phyloP scores from a whole-genome alignment of 2,797 vertebrate species.

The Sebastes vulpes region DNA sequence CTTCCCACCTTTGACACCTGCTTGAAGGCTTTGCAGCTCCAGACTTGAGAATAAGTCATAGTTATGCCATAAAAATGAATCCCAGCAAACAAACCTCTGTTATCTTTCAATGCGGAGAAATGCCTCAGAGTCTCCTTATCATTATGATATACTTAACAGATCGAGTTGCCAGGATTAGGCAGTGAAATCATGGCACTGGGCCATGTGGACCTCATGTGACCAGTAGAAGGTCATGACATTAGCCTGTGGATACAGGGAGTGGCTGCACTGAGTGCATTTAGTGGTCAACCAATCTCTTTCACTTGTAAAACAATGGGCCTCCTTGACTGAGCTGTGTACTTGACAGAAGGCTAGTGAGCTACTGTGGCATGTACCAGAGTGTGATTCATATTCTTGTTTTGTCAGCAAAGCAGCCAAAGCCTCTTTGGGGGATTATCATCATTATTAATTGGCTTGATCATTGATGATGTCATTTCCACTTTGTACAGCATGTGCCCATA shows the following conservation, averaged over 20 bases:
- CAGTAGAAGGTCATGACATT: slow-evolving; percentile 59
- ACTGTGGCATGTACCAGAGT: slow-evolving; percentile 2
- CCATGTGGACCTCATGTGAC: slow-evolving; percentile 68
- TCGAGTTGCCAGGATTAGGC: slow-evolving; percentile 11
- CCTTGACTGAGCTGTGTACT: slow-evolving; percentile 39
- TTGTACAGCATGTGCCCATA: background rate
- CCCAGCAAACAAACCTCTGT: background rate
- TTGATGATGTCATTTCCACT: slow-evolving; percentile 44
- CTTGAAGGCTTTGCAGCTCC: background rate
- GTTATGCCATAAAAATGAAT: background rate
- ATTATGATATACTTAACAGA: background rate
- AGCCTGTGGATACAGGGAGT: slow-evolving; percentile 39
- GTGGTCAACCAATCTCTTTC: slow-evolving; percentile 49
- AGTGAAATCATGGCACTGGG: slow-evolving; percentile 39
- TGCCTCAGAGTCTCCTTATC: background rate
- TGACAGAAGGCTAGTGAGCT: slow-evolving; percentile 22
- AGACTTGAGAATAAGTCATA: background rate
- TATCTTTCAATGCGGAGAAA: background rate
- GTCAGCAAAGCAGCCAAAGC: slow-evolving; percentile 76
- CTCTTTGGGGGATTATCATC: slow-evolving; percentile 74
- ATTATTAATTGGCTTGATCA: slow-evolving; percentile 55
- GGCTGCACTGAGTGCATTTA: slow-evolving; percentile 43
- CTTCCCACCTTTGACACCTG: background rate
- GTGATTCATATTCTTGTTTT: slow-evolving; percentile 57
- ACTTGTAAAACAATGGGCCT: slow-evolving; percentile 53